Base-by-base conservation (phyloP, 2,797 vertebrate genomes). In the Macroramphosus scolopax region DNA sequence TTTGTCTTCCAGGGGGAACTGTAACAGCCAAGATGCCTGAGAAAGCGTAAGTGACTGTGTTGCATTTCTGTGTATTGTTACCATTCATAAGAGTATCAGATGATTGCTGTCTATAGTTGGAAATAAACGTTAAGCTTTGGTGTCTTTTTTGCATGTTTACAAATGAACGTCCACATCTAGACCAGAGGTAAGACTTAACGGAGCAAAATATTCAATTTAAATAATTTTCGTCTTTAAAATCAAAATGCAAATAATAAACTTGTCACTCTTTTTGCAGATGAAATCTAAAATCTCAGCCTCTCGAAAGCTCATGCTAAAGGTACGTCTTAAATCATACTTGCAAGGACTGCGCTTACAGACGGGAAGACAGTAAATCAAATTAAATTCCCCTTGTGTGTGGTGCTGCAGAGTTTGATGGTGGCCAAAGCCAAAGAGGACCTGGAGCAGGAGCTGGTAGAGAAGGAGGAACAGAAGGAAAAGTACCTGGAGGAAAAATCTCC, bases 261-360 rank as follows among this genome's bases (percentile, higher is more conserved):
- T 33, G 0, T 20, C 14, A 0, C 44, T 15, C 16, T 45, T 47
- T 64, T 55, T 12, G 17, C 68, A 97, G 95, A 94, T 88, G 78
- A 98, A 97, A 90, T 89, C 93, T 50, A 98, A 98, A 89, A 98
- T 98, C 81, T 92, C 95, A 5, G 96, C 96, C 12, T 98, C 96
- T 3, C 93, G 95, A 40, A 98, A 97, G 66, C 93, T 98, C 61
- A 55, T 97, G 88, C 83, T 98, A 36, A 98, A 98, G 94, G 96
- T 97, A 70, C 87, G 86, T 62, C 14, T 2, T 32, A 34, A 1
- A 5, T 11, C 14, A 1, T 1, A 0, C 38, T 44, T n/a, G 20
- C 20, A n/a, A n/a, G n/a, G n/a, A n/a, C n/a, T n/a, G n/a, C n/a
- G n/a, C n/a, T n/a, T n/a, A n/a, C 8, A 1, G 8, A 32, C 2